Percentiles rank a stretch among this genome's conserved stretches.
phyloP scores from a whole-genome alignment of 2,888 invertebrate species.

The Leucoma salicis region DNA sequence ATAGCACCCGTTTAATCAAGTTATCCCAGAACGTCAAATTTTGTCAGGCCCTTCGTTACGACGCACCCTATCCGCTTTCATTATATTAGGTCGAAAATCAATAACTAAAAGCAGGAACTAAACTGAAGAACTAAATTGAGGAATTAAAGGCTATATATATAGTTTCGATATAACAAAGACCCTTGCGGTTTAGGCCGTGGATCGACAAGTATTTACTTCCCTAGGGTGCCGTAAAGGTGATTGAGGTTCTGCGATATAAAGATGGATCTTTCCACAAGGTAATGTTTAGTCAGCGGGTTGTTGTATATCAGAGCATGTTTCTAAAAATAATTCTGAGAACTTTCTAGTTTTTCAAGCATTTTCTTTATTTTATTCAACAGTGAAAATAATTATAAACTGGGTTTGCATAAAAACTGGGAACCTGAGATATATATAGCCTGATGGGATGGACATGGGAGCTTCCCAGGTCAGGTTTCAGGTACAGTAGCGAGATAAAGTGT shows the following conservation, averaged over 20 bases:
- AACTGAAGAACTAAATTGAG: not conserved
- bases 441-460: no score
- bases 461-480: no score
- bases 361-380: no score
- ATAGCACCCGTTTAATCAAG: no score
- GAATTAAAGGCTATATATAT: constrained; percentile 1
- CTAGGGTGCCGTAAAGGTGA: not conserved
- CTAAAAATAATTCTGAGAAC: not conserved
- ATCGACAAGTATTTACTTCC: not conserved
- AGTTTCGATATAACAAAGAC: not conserved
- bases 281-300: not conserved
- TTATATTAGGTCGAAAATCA: not conserved
- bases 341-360: no score
- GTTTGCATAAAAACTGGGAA: no score
- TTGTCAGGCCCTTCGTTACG: not conserved
- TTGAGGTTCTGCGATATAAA: constrained; percentile 1
- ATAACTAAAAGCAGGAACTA: not conserved
- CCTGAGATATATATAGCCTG: no score
- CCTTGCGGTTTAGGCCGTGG: not conserved
- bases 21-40: not conserved
- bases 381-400: no score
- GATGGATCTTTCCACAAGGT: not conserved
- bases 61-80: not conserved
- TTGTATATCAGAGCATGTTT: not conserved
- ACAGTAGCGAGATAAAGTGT: no score